Conservation (phyloP, 1,140 invertebrate genomes). For the Drosophila ficusphila region DNA sequence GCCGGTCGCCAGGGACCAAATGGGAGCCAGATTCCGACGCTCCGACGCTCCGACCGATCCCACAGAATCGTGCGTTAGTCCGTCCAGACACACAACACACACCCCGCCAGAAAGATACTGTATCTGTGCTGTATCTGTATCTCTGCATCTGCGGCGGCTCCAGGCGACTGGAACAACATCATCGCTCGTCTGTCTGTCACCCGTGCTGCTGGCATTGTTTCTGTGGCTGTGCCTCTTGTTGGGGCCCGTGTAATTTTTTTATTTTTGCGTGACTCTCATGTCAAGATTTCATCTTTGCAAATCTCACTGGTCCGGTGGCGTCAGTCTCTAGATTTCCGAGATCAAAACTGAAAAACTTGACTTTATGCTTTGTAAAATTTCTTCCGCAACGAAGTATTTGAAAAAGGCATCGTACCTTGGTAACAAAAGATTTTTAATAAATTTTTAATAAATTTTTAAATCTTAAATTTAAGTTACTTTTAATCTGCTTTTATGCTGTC, state of each 20-base stretch:
- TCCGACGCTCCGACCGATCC: slow-evolving; percentile 12
- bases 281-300: slow-evolving; percentile 56
- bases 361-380: too few species aligned
- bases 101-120: slow-evolving; percentile 4
- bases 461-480: too few species aligned
- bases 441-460: too few species aligned
- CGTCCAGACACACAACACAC: slow-evolving; percentile 42
- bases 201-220: slow-evolving; percentile 36
- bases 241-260: slow-evolving; percentile 45
- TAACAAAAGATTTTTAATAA: too few species aligned
- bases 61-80: slow-evolving; percentile 58
- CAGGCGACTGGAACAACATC: slow-evolving; percentile 48
- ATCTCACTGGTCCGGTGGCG: slow-evolving; percentile 48
- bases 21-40: slow-evolving; percentile 18
- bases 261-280: slow-evolving; percentile 74
- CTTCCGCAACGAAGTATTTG: too few species aligned
- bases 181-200: slow-evolving; percentile 39
- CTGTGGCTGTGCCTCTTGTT: slow-evolving; percentile 19
- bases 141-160: slow-evolving; percentile 11
- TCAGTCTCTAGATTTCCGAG: slow-evolving; percentile 10
- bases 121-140: not conserved
- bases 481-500: too few species aligned
- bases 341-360: too few species aligned
- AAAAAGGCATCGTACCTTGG: too few species aligned
- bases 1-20: slow-evolving; percentile 37